Base-by-base conservation (phyloP, 2,888 invertebrate species). In the Trypoxylon attenuatum region DNA sequence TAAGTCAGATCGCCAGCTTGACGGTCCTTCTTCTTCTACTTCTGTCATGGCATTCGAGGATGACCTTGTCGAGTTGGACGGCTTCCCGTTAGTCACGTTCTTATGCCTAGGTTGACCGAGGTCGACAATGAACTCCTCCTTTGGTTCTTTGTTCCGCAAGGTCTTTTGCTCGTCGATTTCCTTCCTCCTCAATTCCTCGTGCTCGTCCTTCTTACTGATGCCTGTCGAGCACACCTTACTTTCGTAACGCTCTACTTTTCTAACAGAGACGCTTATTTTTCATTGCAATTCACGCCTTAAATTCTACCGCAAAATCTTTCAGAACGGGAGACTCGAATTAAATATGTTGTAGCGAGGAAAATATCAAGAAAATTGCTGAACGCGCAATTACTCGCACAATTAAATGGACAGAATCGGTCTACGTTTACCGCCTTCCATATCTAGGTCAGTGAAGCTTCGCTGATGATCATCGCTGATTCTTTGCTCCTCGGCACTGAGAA, bases 61-160 rank as follows among this genome's bases (percentile, higher is more conserved):
- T 13, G 41, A 46, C 39, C 21, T 25, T 10, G 27, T 33, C 1
- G 47, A 25, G 21, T 6, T n/a, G 38, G 16, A 27, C 4, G 47
- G 5, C 0, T 50, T 53, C 5, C 1, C 21, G 6, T 6, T 55
- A 5, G 61, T 71, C 38, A 13, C 33, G 29, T 59, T 58, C 8
- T 52, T 49, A 5, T 2, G 16, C 15, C 8, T 8, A 5, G 42
- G 1, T 45, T 19, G 5, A 3, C 51, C 60, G 4, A 54, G 29
- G 15, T 73, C 62, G 6, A 56, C 58, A n/a, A 80, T 39, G 19
- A 81, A 80, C 68, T 82, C 69, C 53, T 81, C 54, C 18, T 70
- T 71, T 0, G 77, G 77, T 4, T n/a, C 29, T 54, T 75, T 73
- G 38, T 73, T 59, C 8, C 55, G 51, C 22, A 68, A 49, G 8